Conservation (phyloP, 1,140 invertebrate genomes). For the Drosophila sulfurigaster region DNA sequence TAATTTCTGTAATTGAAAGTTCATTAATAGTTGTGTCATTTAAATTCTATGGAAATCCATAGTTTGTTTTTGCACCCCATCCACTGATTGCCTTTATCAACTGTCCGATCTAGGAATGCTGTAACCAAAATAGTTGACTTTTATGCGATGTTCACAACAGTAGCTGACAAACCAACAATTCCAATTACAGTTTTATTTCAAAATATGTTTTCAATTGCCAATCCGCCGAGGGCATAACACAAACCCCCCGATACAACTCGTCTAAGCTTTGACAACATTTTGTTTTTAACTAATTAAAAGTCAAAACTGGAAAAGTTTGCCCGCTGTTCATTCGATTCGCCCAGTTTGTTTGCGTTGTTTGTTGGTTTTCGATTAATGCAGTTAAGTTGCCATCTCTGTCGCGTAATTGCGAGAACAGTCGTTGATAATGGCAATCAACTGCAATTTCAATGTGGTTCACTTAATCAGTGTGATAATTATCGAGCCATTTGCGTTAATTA, state of each 20-base stretch:
- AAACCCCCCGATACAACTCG: not conserved
- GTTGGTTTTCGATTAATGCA: constrained; percentile 20
- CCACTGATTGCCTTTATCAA: not conserved
- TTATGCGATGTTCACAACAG: not conserved
- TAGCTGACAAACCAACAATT: constrained; percentile 1
- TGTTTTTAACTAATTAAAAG: constrained; percentile 40
- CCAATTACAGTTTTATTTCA: constrained; percentile 10
- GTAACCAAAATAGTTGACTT: not conserved
- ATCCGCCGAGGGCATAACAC: not conserved
- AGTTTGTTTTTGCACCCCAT: not conserved
- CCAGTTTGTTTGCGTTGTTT: constrained; percentile 9
- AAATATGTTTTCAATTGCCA: constrained; percentile 21
- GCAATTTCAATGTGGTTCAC: constrained; percentile 46
- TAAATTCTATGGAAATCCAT: not conserved
- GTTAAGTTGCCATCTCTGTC: constrained; percentile 10
- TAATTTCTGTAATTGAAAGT: no score
- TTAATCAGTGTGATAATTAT: constrained; percentile 60
- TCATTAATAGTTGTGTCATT: no score
- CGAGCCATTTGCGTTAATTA: constrained; percentile 64
- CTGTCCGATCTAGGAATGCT: not conserved
- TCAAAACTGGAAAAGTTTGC: constrained; percentile 5
- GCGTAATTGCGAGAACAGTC: constrained; percentile 28
- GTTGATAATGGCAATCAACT: constrained; percentile 44
- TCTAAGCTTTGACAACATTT: constrained; percentile 29
- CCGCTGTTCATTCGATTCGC: not conserved